Evolutionary conservation across 1,140 invertebrate species (phyloP).

Genomic region (Pseudomyrmex concolor): DNA sequence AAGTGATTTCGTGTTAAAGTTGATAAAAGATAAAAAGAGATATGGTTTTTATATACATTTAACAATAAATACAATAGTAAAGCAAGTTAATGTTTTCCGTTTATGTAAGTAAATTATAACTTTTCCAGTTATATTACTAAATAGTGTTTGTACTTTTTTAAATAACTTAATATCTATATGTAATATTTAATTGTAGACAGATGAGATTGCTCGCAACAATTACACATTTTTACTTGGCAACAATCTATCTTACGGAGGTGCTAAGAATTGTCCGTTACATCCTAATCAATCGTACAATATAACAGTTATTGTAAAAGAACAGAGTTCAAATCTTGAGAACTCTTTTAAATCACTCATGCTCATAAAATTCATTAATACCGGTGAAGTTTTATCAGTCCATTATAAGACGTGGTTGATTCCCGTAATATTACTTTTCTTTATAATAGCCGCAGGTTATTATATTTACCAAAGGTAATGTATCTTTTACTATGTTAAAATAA

Average conservation of each 20-base stretch:
- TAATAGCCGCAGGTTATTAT: background rate
- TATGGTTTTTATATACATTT: no score
- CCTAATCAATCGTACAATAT: conserved; percentile 62
- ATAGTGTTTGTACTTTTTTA: background rate
- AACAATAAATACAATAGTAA: no score
- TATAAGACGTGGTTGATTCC: conserved; percentile 58
- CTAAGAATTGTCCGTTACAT: conserved; percentile 69
- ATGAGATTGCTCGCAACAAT: conserved; percentile 12
- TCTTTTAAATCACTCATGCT: conserved; percentile 4
- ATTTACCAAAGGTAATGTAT: conserved; percentile 61
- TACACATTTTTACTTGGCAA: conserved; percentile 67
- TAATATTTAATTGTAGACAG: conserved; percentile 4
- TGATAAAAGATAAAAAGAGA: no score
- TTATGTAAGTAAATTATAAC: no score
- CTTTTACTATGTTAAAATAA: background rate
- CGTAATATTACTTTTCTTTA: conserved; percentile 42
- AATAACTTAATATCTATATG: no score
- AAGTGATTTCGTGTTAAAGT: no score
- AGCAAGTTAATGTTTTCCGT: no score
- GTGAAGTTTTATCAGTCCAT: background rate
- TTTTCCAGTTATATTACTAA: no score
- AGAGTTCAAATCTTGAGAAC: background rate
- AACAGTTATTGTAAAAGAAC: conserved; percentile 49
- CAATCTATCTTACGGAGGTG: conserved; percentile 36
- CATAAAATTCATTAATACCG: conserved; percentile 20